Percentiles rank a stretch among this genome's conserved stretches.
phyloP scores from a whole-genome alignment of 2,888 invertebrate species.

The Calameuta pallipes region DNA sequence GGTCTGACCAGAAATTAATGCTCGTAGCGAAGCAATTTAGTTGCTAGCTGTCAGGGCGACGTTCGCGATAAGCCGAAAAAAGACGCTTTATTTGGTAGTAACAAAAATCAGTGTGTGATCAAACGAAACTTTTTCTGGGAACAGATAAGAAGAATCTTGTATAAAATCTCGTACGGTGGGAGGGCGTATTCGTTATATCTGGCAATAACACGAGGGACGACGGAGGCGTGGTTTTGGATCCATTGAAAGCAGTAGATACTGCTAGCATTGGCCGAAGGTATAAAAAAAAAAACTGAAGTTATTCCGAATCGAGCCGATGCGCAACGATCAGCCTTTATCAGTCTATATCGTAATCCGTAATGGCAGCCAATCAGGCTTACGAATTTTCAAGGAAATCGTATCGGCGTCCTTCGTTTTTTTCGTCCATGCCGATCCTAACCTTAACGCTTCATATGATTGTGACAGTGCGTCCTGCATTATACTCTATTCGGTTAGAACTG shows the following conservation, averaged over 20 bases:
- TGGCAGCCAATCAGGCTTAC: not conserved
- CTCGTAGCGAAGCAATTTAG: not conserved
- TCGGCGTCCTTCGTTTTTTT: not conserved
- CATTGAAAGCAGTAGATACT: not conserved
- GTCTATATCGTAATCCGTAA: not conserved
- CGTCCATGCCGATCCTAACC: not conserved
- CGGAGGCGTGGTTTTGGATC: not conserved
- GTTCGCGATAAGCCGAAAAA: not conserved
- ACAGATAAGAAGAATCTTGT: not conserved
- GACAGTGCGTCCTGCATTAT: not conserved
- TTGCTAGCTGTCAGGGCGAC: not conserved
- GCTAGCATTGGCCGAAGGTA: not conserved
- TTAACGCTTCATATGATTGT: not conserved
- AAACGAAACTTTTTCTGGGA: not conserved
- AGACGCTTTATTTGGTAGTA: not conserved
- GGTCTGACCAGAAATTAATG: not conserved
- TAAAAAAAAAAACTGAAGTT: not conserved
- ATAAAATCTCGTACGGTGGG: not conserved
- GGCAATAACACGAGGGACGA: not conserved
- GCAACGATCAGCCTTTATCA: not conserved
- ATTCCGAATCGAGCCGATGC: not conserved
- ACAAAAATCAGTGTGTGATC: not conserved
- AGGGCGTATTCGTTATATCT: not conserved
- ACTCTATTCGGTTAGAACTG: not conserved
- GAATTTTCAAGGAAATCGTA: not conserved